These are phyloP conservation scores for Clistopyga incitator DNA, from an alignment of 2,888 invertebrate genomes.

Conservation along the genomic window DNA sequence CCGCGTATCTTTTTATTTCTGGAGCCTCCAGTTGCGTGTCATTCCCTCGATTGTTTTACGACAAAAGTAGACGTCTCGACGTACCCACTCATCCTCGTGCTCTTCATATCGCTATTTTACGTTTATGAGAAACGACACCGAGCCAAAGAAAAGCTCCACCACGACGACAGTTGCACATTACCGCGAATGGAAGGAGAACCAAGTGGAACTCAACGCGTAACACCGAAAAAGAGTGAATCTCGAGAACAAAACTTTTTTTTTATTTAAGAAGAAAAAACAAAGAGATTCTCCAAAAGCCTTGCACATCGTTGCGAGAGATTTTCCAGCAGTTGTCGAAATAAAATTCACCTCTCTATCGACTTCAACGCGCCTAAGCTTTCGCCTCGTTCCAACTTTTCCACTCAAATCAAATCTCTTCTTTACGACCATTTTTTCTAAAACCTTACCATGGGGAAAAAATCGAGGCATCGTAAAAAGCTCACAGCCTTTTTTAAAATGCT, in stretches of 20 bases:
- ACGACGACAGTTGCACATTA: neutral
- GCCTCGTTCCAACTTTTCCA: too few species aligned
- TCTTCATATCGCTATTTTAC: neutral
- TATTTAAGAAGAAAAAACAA: too few species aligned
- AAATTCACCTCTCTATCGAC: too few species aligned
- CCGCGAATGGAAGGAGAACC: neutral
- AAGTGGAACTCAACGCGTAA: neutral
- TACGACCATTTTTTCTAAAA: too few species aligned
- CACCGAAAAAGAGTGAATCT: conserved; percentile 25
- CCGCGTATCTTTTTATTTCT: neutral
- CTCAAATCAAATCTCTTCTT: too few species aligned
- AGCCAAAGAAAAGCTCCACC: neutral
- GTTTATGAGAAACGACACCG: neutral
- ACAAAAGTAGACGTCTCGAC: conserved; percentile 2
- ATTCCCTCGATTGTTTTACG: conserved; percentile 36
- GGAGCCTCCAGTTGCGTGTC: neutral
- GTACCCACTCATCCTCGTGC: neutral
- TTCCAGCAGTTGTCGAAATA: too few species aligned
- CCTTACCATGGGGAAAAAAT: too few species aligned
- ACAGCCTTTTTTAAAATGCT: too few species aligned
- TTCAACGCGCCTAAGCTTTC: too few species aligned
- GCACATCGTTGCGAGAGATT: too few species aligned
- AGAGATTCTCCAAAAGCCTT: too few species aligned
- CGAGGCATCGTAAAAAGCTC: too few species aligned
- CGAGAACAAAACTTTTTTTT: conserved; percentile 5